Evolutionary conservation across 2,797 vertebrate genomes (phyloP), one percentile per base, ranked within the genome.

Genomic region (Gobio occitaniae): DNA sequence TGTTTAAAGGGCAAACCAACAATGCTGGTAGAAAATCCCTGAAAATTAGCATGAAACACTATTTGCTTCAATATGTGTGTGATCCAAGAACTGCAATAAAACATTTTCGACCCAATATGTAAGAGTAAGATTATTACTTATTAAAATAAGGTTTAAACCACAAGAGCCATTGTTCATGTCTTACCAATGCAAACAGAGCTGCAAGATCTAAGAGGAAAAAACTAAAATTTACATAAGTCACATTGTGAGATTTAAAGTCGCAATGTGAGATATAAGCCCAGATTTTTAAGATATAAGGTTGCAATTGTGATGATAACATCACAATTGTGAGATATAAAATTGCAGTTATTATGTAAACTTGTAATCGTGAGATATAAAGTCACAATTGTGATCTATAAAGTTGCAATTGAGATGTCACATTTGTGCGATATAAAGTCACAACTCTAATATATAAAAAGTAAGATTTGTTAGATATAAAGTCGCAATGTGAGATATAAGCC

Each of bases 71-170:
- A 61, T 72, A 82, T 88, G 52, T 50, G 84, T 77, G 54, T 75
- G 78, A 76, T 68, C 85, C 74, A 83, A 25, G 65, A 87, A 82
- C 86, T 74, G 84, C 86, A 85, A 83, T 84, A 75, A 74, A 70
- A 47, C 38, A 80, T 83, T 81, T 38, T 69, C 71, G 66, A 88
- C 77, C 80, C 70, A 84, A 84, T 81, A 87, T 56, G 76, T 80
- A 65, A 68, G 50, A 77, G 54, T 82, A 86, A 87, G 84, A 74
- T 81, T 41, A 88, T 87, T 86, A 79, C 61, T 25, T 47, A 68
- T 50, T 66, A 54, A 32, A 65, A 65, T 65, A 32, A 65, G 63
- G 6, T 32, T 65, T 29, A 65, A 65, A 32, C 29, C 29, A 16
- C 29, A 65, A 65, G 32, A 65, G 63, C 29, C n/a, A 76, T 32